Percentiles rank a stretch among this genome's conserved stretches.
These are phyloP conservation scores for Ridgeia piscesae DNA, from an alignment of 1,140 invertebrate species.

Conservation along the genomic window DNA sequence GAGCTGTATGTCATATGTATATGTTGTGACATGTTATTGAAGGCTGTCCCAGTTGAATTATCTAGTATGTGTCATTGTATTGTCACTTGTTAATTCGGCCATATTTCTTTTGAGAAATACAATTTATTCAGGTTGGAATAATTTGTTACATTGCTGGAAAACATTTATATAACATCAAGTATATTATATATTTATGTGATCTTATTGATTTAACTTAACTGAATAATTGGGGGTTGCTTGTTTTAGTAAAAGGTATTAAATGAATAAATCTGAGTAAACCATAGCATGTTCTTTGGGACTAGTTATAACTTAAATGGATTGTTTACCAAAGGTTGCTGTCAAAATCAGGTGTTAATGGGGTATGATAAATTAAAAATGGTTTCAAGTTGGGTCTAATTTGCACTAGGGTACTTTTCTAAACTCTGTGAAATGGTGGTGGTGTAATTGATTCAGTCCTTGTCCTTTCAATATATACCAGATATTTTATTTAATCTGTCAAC, in stretches of 20 bases:
- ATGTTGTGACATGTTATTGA: background rate
- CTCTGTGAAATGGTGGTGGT: background rate
- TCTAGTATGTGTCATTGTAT: too few relatives aligned
- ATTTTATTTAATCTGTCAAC: background rate
- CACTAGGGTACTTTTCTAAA: background rate
- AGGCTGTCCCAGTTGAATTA: background rate
- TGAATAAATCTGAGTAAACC: background rate
- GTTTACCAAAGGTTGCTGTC: background rate
- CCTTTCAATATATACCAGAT: background rate
- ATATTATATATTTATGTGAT: background rate
- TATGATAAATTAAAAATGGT: background rate
- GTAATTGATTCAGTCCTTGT: background rate
- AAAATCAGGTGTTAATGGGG: background rate
- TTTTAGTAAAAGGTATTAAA: background rate
- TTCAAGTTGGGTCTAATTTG: background rate
- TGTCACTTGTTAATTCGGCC: too few relatives aligned
- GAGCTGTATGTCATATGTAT: background rate
- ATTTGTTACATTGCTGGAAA: too few relatives aligned
- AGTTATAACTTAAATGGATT: background rate
- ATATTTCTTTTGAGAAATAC: too few relatives aligned
- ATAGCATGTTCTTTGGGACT: background rate
- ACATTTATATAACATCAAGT: too few relatives aligned
- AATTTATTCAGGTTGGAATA: too few relatives aligned
- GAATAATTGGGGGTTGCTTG: background rate
- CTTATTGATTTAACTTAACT: background rate